Base-by-base conservation (phyloP, 2,888 invertebrate genomes). In the Plutella xylostella region DNA sequence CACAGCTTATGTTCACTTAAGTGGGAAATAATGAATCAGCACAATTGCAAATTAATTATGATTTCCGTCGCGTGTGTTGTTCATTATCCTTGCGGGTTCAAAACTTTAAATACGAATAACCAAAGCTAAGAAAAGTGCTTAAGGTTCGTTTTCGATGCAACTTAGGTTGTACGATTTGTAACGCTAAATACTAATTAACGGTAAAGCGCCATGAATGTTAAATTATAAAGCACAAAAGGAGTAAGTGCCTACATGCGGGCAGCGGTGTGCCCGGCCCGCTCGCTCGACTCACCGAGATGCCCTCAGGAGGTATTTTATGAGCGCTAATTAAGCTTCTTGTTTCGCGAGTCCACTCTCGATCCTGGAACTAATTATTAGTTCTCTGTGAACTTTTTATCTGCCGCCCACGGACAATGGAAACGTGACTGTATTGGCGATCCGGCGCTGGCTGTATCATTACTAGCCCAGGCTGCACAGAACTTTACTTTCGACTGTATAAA, bases 291-390 rank as follows among this genome's bases (percentile, higher is more conserved):
- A 33, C 34, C 20, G 49, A 45, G 44, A 47, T 48, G 52, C 42
- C 49, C 52, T 51, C 49, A 48, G 49, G 50, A 52, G 61, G 55
- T 64, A 68, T 68, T 72, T 68, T 74, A 76, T 71, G 70, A 71
- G 63, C 60, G 61, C 67, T 75, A 76, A 79, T 79, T 75, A 79
- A 68, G 72, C 72, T 79, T 69, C 75, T 77, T 74, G 74, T 75
- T 68, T 66, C 60, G 57, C 56, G 65, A 64, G 57, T 60, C 65
- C 60, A 61, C 61, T 69, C 58, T 55, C 59, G 66, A 64, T 70
- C 60, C 71, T 70, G 72, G 70, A 73, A 72, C 70, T 74, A 77
- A 80, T 83, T 66, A 78, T 77, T 73, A 67, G 69, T 62, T 68
- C 68, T 66, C 67, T 61, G 68, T 68, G 71, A 69, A 72, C 68